Evolutionary conservation across 2,113 vertebrate species (phyloP).

Genomic region (Ellobius talpinus): DNA sequence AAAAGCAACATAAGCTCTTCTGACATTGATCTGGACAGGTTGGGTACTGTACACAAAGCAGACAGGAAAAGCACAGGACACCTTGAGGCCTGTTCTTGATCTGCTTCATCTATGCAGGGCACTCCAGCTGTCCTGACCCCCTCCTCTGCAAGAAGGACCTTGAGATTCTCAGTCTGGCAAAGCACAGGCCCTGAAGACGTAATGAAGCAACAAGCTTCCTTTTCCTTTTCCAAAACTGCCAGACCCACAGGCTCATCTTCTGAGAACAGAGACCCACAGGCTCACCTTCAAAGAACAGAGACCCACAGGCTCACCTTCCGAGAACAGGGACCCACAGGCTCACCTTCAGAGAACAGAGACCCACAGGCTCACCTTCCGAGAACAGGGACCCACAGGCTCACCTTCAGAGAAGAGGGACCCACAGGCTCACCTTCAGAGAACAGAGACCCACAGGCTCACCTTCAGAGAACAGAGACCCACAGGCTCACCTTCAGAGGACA

Average conservation of each 20-base stretch:
- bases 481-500: no score
- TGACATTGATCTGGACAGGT: slow-evolving; percentile 25
- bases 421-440: no score
- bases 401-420: no score
- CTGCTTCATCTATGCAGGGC: slow-evolving; percentile 70
- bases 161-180: slow-evolving; percentile 39
- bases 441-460: no score
- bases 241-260: background rate
- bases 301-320: no score
- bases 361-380: no score
- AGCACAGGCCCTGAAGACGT: background rate
- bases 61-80: slow-evolving; percentile 71
- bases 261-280: background rate
- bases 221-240: slow-evolving; percentile 30
- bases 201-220: background rate
- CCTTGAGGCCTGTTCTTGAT: slow-evolving; percentile 27
- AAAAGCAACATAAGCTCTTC: slow-evolving; percentile 70
- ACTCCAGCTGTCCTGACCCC: slow-evolving; percentile 28
- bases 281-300: background rate
- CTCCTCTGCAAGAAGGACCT: slow-evolving; percentile 70
- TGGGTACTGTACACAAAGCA: background rate
- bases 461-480: no score
- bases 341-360: no score
- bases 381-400: no score
- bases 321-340: no score